Evolutionary conservation across 2,888 invertebrate genomes (phyloP).

Genomic region (Drosophila anomelani): DNA sequence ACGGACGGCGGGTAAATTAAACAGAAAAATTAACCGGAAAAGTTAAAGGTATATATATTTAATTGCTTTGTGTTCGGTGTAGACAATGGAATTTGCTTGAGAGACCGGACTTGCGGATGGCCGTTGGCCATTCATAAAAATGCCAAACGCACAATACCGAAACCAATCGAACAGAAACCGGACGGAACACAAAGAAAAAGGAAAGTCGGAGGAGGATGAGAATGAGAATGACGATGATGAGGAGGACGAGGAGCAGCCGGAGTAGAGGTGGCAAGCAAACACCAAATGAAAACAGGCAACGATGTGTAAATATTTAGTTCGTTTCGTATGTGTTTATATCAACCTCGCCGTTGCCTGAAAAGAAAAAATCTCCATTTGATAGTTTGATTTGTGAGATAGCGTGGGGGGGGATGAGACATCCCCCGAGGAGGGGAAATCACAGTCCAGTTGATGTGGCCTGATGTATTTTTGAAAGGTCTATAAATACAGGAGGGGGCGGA

Average conservation of each 20-base stretch:
- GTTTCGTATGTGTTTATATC: slow-evolving; percentile 61
- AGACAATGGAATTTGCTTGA: slow-evolving; percentile 49
- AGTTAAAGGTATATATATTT: slow-evolving; percentile 54
- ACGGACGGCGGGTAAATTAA: slow-evolving; percentile 55
- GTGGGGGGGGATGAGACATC: not conserved
- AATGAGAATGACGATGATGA: not conserved
- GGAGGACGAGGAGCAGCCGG: not conserved
- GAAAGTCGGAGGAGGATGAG: not conserved
- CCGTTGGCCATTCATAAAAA: slow-evolving; percentile 67
- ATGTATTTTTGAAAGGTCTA: slow-evolving; percentile 48
- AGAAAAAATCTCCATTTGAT: slow-evolving; percentile 42
- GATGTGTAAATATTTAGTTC: slow-evolving; percentile 62
- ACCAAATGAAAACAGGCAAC: slow-evolving; percentile 60
- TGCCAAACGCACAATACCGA: slow-evolving; percentile 54
- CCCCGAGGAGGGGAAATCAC: slow-evolving; percentile 3
- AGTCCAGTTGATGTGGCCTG: slow-evolving; percentile 34
- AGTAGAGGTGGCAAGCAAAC: slow-evolving; percentile 23
- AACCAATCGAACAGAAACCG: slow-evolving; percentile 27
- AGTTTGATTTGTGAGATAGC: slow-evolving; percentile 45
- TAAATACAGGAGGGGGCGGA: slow-evolving; percentile 24
- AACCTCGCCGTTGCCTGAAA: slow-evolving; percentile 29
- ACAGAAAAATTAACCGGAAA: slow-evolving; percentile 69
- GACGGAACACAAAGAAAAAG: slow-evolving; percentile 14
- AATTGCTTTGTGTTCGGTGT: slow-evolving; percentile 36
- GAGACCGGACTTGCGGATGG: slow-evolving; percentile 12